Percentiles rank a stretch among this genome's conserved stretches.
phyloP scores from a whole-genome alignment of 2,797 vertebrate species.

The Sebastes minor region DNA sequence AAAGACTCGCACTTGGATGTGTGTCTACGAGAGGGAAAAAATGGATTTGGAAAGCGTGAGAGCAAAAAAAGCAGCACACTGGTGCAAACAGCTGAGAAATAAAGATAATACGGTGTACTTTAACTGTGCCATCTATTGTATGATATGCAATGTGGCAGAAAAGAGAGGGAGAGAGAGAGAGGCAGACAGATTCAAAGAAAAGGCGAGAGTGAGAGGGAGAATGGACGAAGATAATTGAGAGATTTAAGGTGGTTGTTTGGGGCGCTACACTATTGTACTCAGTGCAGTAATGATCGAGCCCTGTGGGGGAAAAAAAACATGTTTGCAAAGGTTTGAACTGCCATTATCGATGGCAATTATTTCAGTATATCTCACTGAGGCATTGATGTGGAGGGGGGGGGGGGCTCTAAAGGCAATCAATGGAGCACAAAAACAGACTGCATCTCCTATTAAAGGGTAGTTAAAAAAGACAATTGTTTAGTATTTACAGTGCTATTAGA shows the following conservation, averaged over 20 bases:
- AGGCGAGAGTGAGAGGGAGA: constrained; percentile 15
- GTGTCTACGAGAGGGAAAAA: constrained; percentile 36
- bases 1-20: constrained; percentile 44
- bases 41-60: constrained; percentile 36
- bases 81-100: constrained; percentile 39
- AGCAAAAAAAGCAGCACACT: constrained; percentile 15
- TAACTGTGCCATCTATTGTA: constrained; percentile 15
- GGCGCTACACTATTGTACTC: constrained; percentile 33
- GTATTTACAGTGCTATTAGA: constrained; percentile 11
- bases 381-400: constrained; percentile 25
- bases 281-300: constrained; percentile 52
- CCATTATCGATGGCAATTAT: constrained; percentile 67
- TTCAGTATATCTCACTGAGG: constrained; percentile 43
- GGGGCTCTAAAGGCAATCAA: constrained; percentile 45
- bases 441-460: constrained; percentile 7
- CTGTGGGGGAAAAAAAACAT: constrained; percentile 42
- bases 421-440: constrained; percentile 20
- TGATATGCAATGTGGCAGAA: background rate
- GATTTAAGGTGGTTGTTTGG: constrained; percentile 49
- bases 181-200: constrained; percentile 15
- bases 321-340: constrained; percentile 46
- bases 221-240: constrained; percentile 46
- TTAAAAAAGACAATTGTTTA: constrained; percentile 18
- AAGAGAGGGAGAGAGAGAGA: background rate
- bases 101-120: constrained; percentile 35